Evolutionary conservation across 2,888 invertebrate species (phyloP).

Genomic region (Pachydiplax longipennis): DNA sequence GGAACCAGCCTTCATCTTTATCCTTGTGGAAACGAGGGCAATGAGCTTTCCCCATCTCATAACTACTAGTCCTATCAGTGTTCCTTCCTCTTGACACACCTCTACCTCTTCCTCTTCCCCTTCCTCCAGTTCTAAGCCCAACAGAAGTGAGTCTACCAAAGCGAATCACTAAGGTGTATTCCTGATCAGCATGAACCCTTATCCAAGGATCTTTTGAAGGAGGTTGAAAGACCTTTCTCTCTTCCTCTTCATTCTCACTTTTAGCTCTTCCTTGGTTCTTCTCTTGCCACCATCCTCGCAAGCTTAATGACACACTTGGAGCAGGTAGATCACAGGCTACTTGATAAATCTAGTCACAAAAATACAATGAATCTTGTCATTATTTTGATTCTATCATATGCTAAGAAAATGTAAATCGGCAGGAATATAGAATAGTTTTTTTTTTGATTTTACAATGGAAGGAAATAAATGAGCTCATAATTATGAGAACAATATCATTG

Average conservation of each 20-base stretch:
- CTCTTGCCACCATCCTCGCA: slow-evolving; percentile 66
- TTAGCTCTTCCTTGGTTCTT: slow-evolving; percentile 52
- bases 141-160: slow-evolving; percentile 48
- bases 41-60: slow-evolving; percentile 68
- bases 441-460: too few relatives aligned
- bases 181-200: slow-evolving; percentile 72
- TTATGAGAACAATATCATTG: too few relatives aligned
- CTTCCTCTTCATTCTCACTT: slow-evolving; percentile 53
- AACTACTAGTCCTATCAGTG: slow-evolving; percentile 63
- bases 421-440: too few relatives aligned
- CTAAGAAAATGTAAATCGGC: neutral
- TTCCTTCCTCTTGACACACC: slow-evolving; percentile 55
- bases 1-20: slow-evolving; percentile 96
- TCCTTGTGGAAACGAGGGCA: slow-evolving; percentile 89
- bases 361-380: neutral
- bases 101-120: slow-evolving; percentile 48
- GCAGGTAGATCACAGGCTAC: slow-evolving; percentile 71
- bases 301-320: slow-evolving; percentile 65
- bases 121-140: slow-evolving; percentile 5
- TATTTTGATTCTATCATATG: neutral
- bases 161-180: slow-evolving; percentile 71
- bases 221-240: slow-evolving; percentile 37
- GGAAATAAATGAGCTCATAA: too few relatives aligned
- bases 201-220: slow-evolving; percentile 62
- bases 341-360: slow-evolving; percentile 57